Evolutionary conservation across 1,140 invertebrate genomes (phyloP).

Genomic region (Trissolcus basalis): DNA sequence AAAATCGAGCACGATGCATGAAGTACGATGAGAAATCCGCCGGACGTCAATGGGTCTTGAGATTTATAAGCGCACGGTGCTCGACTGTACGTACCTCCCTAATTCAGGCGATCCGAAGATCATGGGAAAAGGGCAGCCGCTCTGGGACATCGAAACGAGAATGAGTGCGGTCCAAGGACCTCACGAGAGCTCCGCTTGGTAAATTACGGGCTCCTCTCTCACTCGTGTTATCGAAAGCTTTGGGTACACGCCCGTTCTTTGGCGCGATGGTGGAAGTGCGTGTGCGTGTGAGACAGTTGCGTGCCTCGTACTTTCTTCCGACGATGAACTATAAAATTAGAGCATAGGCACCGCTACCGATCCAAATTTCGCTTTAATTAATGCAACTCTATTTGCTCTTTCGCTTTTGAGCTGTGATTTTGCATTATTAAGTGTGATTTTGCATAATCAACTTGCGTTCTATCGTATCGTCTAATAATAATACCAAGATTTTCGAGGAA

Average conservation of each 20-base stretch:
- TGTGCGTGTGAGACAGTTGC: slow-evolving; percentile 44
- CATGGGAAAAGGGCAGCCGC: slow-evolving; percentile 63
- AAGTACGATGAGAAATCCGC: slow-evolving; percentile 50
- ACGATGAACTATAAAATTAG: slow-evolving; percentile 22
- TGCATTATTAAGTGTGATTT: slow-evolving; percentile 11
- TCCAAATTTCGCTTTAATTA: slow-evolving; percentile 14
- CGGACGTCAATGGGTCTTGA: slow-evolving; percentile 48
- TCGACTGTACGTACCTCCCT: slow-evolving; percentile 53
- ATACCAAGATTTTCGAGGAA: no score
- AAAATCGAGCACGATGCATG: slow-evolving; percentile 35
- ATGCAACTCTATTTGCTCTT: slow-evolving; percentile 27
- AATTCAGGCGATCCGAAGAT: slow-evolving; percentile 61
- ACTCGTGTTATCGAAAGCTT: slow-evolving; percentile 54
- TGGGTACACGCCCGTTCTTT: slow-evolving; percentile 24
- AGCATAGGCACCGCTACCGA: slow-evolving; percentile 18
- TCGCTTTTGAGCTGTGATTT: slow-evolving; percentile 16
- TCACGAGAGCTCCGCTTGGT: slow-evolving; percentile 46
- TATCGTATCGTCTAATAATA: background rate
- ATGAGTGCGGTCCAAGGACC: slow-evolving; percentile 59
- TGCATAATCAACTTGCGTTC: background rate
- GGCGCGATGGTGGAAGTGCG: slow-evolving; percentile 17
- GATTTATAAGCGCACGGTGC: slow-evolving; percentile 52
- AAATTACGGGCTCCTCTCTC: slow-evolving; percentile 56
- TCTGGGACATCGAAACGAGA: slow-evolving; percentile 61
- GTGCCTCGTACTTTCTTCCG: slow-evolving; percentile 34